Conservation (phyloP, 2,797 vertebrate genomes). For the Tarsius wallacei region DNA sequence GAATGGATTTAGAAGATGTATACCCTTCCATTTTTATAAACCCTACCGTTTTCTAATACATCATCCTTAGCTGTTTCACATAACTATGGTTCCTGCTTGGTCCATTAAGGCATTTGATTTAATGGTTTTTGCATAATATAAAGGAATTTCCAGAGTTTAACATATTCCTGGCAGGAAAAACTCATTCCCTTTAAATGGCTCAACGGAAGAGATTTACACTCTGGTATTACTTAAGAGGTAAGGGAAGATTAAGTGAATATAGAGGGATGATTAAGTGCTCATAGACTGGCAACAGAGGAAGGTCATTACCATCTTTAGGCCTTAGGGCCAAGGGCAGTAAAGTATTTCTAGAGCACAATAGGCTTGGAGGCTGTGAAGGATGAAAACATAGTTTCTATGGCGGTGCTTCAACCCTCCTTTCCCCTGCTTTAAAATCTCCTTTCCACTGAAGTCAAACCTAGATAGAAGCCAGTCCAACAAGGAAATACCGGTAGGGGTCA, state of each 20-base stretch:
- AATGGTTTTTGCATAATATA: background rate
- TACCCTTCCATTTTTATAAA: background rate
- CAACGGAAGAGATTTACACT: background rate
- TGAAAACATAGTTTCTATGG: background rate
- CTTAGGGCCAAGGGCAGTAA: background rate
- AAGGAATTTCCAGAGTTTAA: background rate
- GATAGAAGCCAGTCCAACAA: background rate
- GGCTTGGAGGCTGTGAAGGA: background rate
- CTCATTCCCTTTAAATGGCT: background rate
- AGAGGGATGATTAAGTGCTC: background rate
- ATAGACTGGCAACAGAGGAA: background rate
- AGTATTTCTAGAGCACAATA: background rate
- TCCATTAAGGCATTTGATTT: background rate
- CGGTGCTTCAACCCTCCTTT: background rate
- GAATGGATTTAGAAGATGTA: background rate
- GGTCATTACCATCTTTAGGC: background rate
- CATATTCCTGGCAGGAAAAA: background rate
- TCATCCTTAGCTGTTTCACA: background rate
- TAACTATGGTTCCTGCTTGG: background rate
- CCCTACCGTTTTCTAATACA: background rate
- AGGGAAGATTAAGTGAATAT: background rate
- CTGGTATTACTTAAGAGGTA: background rate
- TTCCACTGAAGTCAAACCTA: background rate
- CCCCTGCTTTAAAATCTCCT: background rate
- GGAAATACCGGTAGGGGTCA: background rate